Evolutionary conservation across 2,113 vertebrate genomes (phyloP).

Genomic region (Bos javanicus): DNA sequence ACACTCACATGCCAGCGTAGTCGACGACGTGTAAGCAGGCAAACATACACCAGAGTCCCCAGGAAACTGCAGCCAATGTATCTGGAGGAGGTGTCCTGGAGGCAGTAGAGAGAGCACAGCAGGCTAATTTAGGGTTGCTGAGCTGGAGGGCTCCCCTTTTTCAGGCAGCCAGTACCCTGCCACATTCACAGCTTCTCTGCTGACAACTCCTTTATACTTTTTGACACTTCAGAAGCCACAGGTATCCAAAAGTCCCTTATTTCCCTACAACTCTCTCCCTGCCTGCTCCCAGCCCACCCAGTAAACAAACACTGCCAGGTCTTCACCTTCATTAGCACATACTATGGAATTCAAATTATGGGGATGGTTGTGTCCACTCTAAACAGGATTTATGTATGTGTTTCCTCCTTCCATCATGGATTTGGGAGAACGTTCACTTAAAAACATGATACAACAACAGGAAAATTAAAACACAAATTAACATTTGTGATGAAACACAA

Average conservation of each 20-base stretch:
- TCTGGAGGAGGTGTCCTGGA: not conserved
- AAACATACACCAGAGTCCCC: not conserved
- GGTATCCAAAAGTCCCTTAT: not conserved
- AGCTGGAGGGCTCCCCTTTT: not conserved
- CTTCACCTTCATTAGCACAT: not conserved
- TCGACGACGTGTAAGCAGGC: not conserved
- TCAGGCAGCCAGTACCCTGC: not conserved
- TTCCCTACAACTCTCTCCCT: not conserved
- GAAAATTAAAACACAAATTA: not conserved
- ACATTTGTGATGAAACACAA: not conserved
- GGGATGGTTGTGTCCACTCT: not conserved
- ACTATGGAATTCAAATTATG: not conserved
- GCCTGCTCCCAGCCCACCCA: not conserved
- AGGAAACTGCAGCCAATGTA: not conserved
- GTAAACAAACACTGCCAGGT: not conserved
- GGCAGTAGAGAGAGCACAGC: not conserved
- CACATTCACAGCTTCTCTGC: not conserved
- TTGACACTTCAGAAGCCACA: constrained; percentile 6
- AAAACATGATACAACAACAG: not conserved
- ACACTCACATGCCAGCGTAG: not conserved
- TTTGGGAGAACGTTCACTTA: not conserved
- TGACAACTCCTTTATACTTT: not conserved
- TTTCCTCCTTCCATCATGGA: not conserved
- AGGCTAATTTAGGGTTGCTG: not conserved
- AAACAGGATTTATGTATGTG: constrained; percentile 25